Percentiles rank a stretch among this genome's conserved stretches.
phyloP scores from a whole-genome alignment of 2,888 invertebrate species.

The Drosophila colorata region DNA sequence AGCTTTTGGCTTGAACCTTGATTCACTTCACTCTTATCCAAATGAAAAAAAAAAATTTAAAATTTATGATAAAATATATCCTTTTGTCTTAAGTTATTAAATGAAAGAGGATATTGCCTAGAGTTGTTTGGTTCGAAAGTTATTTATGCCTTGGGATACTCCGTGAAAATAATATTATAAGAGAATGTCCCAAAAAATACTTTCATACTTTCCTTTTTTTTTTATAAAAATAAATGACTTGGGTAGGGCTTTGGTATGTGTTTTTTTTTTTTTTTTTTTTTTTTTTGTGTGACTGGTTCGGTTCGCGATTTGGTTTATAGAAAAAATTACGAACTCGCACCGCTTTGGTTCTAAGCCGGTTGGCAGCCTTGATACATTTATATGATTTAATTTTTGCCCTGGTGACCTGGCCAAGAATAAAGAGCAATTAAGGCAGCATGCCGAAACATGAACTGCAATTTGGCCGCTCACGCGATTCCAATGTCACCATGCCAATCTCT shows the following conservation, averaged over 20 bases:
- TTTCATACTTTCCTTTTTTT: too few species aligned
- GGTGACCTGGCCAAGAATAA: constrained; percentile 27
- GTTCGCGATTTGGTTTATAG: not conserved
- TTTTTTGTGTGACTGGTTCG: not conserved
- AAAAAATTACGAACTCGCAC: not conserved
- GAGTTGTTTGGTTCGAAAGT: not conserved
- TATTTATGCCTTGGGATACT: not conserved
- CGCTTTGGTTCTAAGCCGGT: not conserved
- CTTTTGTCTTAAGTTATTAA: too few species aligned
- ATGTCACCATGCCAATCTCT: constrained; percentile 33
- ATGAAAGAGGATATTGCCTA: too few species aligned
- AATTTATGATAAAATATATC: not conserved
- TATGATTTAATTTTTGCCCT: not conserved
- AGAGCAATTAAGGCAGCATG: constrained; percentile 15
- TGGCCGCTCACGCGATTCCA: constrained; percentile 5
- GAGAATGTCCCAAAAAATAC: too few species aligned
- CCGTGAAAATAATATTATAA: too few species aligned
- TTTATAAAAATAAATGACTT: not conserved
- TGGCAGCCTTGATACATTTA: not conserved
- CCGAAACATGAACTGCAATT: constrained; percentile 1
- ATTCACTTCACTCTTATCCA: not conserved
- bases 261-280: too few species aligned
- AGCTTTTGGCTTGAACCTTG: not conserved
- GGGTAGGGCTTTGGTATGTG: not conserved
- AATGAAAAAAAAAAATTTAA: not conserved